Base-by-base conservation (phyloP, 2,888 invertebrate genomes). In the Syritta pipiens region DNA sequence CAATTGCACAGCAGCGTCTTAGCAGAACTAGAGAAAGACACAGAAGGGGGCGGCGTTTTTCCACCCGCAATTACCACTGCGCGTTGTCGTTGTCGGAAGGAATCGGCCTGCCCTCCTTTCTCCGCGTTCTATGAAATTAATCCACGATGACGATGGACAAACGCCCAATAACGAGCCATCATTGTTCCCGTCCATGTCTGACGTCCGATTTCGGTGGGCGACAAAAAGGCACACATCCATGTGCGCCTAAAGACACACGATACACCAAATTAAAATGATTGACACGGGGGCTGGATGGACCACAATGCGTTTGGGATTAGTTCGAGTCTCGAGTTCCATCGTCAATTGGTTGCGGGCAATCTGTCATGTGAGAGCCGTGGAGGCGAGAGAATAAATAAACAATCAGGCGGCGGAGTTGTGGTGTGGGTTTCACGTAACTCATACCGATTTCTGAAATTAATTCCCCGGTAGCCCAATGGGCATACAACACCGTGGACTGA, bases 261-360 rank as follows among this genome's bases (percentile, higher is more conserved):
- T 67, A 74, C 30, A 60, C 75, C 40, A 49, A 75, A 75, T 75
- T 69, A 68, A 57, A 49, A 53, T 62, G 69, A 68, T 62, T 75
- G 75, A 75, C 75, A 62, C 42, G 26, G 55, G 28, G 59, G 42
- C 42, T 42, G 46, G 60, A 53, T 60, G 53, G 68, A 60, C 68
- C 74, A 75, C 60, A 48, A 22, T 24, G 17, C 46, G 24, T 48
- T 35, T 60, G 48, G 19, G 7, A 42, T 42, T 51, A 44, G 24
- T 24, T 19, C 44, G 30, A 28, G 40, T 42, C 26, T 14, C 32
- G 26, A 51, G 62, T 10, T 40, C 28, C 14, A 6, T 14, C 4
- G 35, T 48, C n/a, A 40, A 49, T 44, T 28, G 35, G 32, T 44
- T 32, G 17, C 24, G 37, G 37, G 7, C 7, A 60, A 46, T 46